These are phyloP conservation scores for Mythimna vitellina DNA, from an alignment of 2,888 invertebrate genomes.

Conservation along the genomic window DNA sequence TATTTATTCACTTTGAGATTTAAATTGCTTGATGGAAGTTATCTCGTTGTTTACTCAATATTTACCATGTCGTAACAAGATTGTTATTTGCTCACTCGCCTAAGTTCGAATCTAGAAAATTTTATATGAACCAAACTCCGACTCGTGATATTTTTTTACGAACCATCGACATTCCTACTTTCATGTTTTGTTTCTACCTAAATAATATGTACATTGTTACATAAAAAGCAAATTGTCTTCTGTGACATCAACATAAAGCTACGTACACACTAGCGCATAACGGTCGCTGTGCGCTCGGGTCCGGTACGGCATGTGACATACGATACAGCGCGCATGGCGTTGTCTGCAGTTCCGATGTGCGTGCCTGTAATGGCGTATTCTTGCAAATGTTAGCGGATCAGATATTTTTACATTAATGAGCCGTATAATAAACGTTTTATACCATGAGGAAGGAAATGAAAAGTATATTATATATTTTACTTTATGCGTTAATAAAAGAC, in stretches of 20 bases:
- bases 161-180: neutral
- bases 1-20: constrained; percentile 22
- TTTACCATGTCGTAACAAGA: neutral
- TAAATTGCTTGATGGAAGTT: constrained; percentile 10
- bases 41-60: neutral
- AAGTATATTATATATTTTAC: constrained; percentile 4
- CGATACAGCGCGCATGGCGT: neutral
- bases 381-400: constrained; percentile 49
- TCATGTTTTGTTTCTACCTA: neutral
- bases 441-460: constrained; percentile 20
- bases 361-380: constrained; percentile 55
- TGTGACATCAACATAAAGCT: constrained; percentile 19
- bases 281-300: neutral
- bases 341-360: constrained; percentile 24
- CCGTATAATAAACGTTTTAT: constrained; percentile 25
- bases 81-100: neutral
- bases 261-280: neutral
- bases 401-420: constrained; percentile 36
- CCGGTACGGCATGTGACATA: neutral
- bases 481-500: neutral
- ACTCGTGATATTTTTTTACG: neutral
- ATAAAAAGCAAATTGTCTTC: neutral
- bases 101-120: neutral
- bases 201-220: neutral
- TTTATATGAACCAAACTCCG: neutral